Evolutionary conservation across 2,113 vertebrate genomes (phyloP).

Genomic region (Myrmophylax atrothorax): DNA sequence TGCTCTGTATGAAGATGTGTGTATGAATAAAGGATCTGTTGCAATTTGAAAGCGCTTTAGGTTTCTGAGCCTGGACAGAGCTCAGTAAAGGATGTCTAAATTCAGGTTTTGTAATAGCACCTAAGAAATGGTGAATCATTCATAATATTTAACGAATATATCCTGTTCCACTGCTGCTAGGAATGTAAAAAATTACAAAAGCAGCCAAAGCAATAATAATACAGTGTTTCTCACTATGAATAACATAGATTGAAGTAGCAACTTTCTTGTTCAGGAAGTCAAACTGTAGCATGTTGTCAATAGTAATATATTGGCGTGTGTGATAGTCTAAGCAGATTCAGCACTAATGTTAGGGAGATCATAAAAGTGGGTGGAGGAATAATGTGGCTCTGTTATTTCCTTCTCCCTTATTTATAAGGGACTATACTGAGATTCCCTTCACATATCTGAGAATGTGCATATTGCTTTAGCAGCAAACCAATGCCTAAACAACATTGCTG

Average conservation of each 20-base stretch:
- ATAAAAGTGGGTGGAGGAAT: not conserved
- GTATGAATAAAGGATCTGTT: not conserved
- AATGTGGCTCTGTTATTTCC: not conserved
- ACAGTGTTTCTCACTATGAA: constrained; percentile 20
- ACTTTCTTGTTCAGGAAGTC: constrained; percentile 52
- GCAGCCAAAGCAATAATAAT: constrained; percentile 9
- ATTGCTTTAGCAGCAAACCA: not conserved
- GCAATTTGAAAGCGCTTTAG: not conserved
- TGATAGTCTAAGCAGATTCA: not conserved
- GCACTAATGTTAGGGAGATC: not conserved
- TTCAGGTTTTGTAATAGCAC: constrained; percentile 26
- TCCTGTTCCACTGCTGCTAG: constrained; percentile 20
- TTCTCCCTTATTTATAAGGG: not conserved
- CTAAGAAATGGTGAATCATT: constrained; percentile 40
- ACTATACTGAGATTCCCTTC: not conserved
- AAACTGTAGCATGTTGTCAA: constrained; percentile 38
- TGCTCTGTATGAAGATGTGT: not conserved
- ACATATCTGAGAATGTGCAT: not conserved
- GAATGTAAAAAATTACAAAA: constrained; percentile 48
- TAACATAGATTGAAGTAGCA: constrained; percentile 46
- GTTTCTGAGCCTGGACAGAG: not conserved
- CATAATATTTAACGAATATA: constrained; percentile 28
- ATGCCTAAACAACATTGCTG: not conserved
- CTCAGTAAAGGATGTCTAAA: constrained; percentile 35
- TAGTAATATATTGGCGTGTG: not conserved